phyloP scores from a whole-genome alignment of 92 coral and sea anemone species.

The Epizoanthus fatuus region DNA sequence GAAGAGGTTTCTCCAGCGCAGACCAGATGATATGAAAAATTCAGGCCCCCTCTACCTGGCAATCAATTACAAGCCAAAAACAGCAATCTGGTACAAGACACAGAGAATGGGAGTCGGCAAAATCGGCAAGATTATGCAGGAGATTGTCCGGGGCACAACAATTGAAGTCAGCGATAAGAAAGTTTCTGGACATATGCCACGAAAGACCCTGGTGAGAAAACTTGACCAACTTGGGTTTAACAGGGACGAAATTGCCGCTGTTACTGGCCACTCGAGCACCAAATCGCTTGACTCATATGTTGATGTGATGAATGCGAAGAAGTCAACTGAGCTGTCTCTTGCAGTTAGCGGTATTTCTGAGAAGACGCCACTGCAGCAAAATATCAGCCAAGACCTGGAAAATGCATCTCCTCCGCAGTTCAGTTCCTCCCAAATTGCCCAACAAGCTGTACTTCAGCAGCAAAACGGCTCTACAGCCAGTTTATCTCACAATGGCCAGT shows the following conservation, averaged over 20 bases:
- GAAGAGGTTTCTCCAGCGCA: slow-evolving; percentile 5
- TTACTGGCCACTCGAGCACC: slow-evolving; percentile 41
- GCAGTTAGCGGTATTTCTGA: too few species aligned
- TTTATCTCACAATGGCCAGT: too few species aligned
- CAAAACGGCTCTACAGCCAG: too few species aligned
- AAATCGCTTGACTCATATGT: slow-evolving; percentile 50
- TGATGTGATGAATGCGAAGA: too few species aligned
- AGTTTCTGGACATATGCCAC: slow-evolving; percentile 29
- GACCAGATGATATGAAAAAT: slow-evolving; percentile 38
- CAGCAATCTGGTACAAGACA: slow-evolving; percentile 42
- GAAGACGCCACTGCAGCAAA: too few species aligned
- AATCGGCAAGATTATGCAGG: slow-evolving; percentile 36
- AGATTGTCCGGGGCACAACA: neutral
- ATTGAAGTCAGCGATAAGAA: slow-evolving; percentile 2
- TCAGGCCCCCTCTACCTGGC: slow-evolving; percentile 32
- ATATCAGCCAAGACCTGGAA: too few species aligned
- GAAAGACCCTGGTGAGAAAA: slow-evolving; percentile 42
- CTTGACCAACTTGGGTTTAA: slow-evolving; percentile 42
- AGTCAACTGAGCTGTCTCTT: too few species aligned
- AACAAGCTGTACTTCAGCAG: too few species aligned
- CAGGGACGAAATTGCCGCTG: neutral
- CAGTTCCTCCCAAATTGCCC: too few species aligned
- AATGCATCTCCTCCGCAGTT: too few species aligned
- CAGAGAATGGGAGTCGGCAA: slow-evolving; percentile 46
- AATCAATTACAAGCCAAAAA: slow-evolving; percentile 13